A percentile compares a stretch with the other conserved stretches of the same genome.
Conservation (phyloP, 2,888 invertebrate species). For the Lamellibrachia columna region DNA sequence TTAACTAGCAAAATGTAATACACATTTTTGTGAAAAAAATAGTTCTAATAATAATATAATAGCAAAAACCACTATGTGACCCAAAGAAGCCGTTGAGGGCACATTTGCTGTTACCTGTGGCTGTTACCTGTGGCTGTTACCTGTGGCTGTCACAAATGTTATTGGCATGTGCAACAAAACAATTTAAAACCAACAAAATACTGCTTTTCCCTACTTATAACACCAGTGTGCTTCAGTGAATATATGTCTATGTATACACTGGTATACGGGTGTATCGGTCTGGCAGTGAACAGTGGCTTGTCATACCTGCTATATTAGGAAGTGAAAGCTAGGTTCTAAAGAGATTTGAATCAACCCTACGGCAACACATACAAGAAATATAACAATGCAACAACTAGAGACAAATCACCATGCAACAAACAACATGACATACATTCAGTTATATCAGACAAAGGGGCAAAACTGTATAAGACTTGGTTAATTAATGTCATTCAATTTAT, state of each 20-base stretch:
- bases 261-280: not conserved
- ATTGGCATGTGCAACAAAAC: too few species aligned
- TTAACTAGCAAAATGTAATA: not conserved
- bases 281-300: not conserved
- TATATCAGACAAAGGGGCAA: not conserved
- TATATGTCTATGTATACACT: not conserved
- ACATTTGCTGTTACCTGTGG: too few species aligned
- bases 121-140: too few species aligned
- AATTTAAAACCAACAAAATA: too few species aligned
- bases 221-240: too few species aligned
- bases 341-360: not conserved
- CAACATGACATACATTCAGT: not conserved
- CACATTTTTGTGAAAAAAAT: not conserved
- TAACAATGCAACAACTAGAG: not conserved
- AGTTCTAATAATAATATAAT: not conserved
- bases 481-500: constrained; percentile 1
- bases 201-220: too few species aligned
- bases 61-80: not conserved
- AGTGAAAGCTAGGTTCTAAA: not conserved
- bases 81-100: too few species aligned
- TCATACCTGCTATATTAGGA: not conserved
- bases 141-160: too few species aligned
- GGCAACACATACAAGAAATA: not conserved
- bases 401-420: not conserved
- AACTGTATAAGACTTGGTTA: not conserved